Evolutionary conservation across 30 jellyfish, hydroid and myxozoan genomes (phyloP), one percentile per base, ranked within the genome.

Genomic region (Chironex yamaguchii): DNA sequence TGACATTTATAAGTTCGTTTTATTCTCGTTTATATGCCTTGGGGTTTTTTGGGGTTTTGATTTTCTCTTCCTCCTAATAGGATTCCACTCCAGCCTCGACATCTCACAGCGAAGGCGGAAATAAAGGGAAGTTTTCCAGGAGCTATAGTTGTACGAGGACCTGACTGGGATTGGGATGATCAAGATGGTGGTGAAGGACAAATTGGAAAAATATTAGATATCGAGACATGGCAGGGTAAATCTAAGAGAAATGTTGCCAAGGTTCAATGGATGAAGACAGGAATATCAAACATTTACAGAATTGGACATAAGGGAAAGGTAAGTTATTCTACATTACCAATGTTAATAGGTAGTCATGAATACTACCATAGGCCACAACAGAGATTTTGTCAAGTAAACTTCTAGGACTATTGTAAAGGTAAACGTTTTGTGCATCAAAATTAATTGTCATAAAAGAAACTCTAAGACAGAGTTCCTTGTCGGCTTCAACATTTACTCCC

Each of bases 171-270:
- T 29, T 84, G 94, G 94, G 94, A 84, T 24, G 94, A 84, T 32
- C 94, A 84, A 53, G 94, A 84, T 54, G 94, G 94, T 0, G 94
- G 94, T 25, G 94, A 84, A 4, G 94, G 94, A 13, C 94, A 84
- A 51, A 75, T 84, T 13, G 94, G 94, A 22, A 72, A 84, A 23
- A 74, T 84, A 12, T 35, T 85, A 52, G 94, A 84, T 35, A 62
- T 84, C 21, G 87, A 84, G 29, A 85, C 70, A 26, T 84, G 71
- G 34, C 88, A 84, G 51, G 72, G 94, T 75, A 84, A 84, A 42
- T 84, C 71, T 48, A 52, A 85, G 34, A 71, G 94, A 50, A 84
- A 84, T 29, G 94, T 84, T 29, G 94, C 88, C 0, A 81, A 88
- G 1, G 94, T 84, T 1, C 94, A 84, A 42, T 84, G 94, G 94